A percentile compares a stretch with the other conserved stretches of the same genome.
Evolutionary conservation across 64 coral and sea anemone species (phyloP).

Genomic region (Acropora yongei): DNA sequence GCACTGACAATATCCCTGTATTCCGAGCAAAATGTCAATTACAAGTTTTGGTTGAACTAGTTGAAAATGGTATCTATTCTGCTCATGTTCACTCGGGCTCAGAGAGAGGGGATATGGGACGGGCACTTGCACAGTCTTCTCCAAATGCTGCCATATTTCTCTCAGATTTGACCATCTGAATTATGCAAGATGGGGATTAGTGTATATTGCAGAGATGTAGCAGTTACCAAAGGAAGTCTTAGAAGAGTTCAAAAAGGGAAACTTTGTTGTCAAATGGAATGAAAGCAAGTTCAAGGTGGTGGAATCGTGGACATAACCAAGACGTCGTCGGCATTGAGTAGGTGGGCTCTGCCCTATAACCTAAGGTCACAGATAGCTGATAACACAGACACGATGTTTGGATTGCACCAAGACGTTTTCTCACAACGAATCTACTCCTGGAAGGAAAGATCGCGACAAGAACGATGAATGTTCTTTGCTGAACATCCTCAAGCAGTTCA

Average conservation of each 20-base stretch:
- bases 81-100: slow-evolving; percentile 54
- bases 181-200: slow-evolving; percentile 53
- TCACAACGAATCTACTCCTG: slow-evolving; percentile 37
- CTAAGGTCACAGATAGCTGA: slow-evolving; percentile 56
- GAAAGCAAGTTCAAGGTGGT: slow-evolving; percentile 52
- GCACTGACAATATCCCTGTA: slow-evolving; percentile 26
- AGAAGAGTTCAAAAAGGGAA: slow-evolving; percentile 60
- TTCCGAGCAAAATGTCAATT: slow-evolving; percentile 70
- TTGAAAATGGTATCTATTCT: slow-evolving; percentile 71
- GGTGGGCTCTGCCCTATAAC: slow-evolving; percentile 59
- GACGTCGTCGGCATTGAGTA: slow-evolving; percentile 40
- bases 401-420: slow-evolving; percentile 55
- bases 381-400: slow-evolving; percentile 59
- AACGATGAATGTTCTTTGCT: slow-evolving; percentile 55
- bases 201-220: slow-evolving; percentile 58
- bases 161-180: slow-evolving; percentile 52
- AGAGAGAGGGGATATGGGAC: slow-evolving; percentile 45
- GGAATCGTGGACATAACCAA: slow-evolving; percentile 59
- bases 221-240: slow-evolving; percentile 41
- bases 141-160: slow-evolving; percentile 65
- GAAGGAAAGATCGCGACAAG: slow-evolving; percentile 31
- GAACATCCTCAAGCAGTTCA: slow-evolving; percentile 46
- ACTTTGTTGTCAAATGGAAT: slow-evolving; percentile 68
- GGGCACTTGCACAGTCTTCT: slow-evolving; percentile 57
- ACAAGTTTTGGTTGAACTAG: slow-evolving; percentile 60